These are phyloP conservation scores for Tragulus kanchil DNA, from an alignment of 2,113 vertebrate species.

Conservation along the genomic window DNA sequence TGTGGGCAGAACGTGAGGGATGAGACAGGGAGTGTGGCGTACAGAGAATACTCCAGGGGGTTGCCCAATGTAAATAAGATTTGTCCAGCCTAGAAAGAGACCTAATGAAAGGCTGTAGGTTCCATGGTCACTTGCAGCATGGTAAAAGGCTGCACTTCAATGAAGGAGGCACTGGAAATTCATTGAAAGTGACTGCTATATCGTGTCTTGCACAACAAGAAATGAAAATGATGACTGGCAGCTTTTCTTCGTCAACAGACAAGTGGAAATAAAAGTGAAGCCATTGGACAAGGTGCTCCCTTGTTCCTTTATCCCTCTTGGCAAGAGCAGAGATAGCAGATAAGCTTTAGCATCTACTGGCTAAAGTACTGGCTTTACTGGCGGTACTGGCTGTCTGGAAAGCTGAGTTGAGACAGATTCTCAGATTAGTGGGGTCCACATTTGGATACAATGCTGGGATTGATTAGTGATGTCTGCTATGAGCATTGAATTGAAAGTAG, in stretches of 20 bases:
- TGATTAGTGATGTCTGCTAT: background rate
- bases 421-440: background rate
- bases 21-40: background rate
- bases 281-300: background rate
- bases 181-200: background rate
- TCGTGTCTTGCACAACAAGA: background rate
- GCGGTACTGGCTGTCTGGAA: background rate
- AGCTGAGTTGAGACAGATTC: background rate
- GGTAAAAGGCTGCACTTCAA: background rate
- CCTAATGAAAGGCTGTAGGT: background rate
- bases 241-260: background rate
- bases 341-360: background rate
- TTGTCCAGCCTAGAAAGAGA: background rate
- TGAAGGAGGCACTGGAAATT: background rate
- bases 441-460: background rate
- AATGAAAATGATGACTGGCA: background rate
- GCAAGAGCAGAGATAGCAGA: background rate
- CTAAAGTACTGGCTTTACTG: too few species aligned
- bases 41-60: background rate
- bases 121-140: background rate
- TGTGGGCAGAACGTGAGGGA: background rate
- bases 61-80: background rate
- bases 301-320: background rate
- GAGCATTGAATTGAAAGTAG: background rate
- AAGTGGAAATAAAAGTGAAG: background rate